Percentiles rank a stretch among this genome's conserved stretches.
phyloP scores from a whole-genome alignment of 2,797 vertebrate genomes.

The Enteromius mattozi region DNA sequence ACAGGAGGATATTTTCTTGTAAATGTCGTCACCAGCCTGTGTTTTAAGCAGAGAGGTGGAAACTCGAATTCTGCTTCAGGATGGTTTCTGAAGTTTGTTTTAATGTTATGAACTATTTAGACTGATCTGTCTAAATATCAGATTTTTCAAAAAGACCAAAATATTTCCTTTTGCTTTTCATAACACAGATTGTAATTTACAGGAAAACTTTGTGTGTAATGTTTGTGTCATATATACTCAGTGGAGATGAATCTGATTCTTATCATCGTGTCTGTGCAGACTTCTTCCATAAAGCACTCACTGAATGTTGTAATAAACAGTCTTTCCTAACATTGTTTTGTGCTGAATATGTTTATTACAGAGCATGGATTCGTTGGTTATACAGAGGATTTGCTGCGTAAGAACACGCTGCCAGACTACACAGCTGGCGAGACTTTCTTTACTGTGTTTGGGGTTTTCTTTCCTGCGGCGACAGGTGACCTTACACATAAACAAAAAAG shows the following conservation, averaged over 20 bases:
- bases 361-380: conserved; percentile 93
- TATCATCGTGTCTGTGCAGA: conserved; percentile 14
- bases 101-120: conserved; percentile 6
- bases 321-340: conserved; percentile 54
- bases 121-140: background rate
- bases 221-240: conserved; percentile 1
- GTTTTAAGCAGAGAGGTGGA: background rate
- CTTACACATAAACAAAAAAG: background rate
- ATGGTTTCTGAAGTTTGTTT: background rate
- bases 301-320: conserved; percentile 45
- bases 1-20: conserved; percentile 15
- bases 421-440: conserved; percentile 92
- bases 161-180: conserved; percentile 20
- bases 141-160: conserved; percentile 13
- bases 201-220: conserved; percentile 9
- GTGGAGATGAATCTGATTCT: conserved; percentile 38
- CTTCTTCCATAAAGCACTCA: conserved; percentile 27
- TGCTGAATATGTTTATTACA: conserved; percentile 66
- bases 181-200: conserved; percentile 20
- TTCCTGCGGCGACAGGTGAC: conserved; percentile 95
- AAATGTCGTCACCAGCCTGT: background rate
- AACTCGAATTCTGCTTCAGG: background rate
- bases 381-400: conserved; percentile 82
- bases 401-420: conserved; percentile 89
- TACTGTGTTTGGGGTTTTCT: conserved; percentile 96